A percentile compares a stretch with the other conserved stretches of the same genome.
phyloP scores from a whole-genome alignment of 2,888 invertebrate species.

The Sarcophaga carnaria region DNA sequence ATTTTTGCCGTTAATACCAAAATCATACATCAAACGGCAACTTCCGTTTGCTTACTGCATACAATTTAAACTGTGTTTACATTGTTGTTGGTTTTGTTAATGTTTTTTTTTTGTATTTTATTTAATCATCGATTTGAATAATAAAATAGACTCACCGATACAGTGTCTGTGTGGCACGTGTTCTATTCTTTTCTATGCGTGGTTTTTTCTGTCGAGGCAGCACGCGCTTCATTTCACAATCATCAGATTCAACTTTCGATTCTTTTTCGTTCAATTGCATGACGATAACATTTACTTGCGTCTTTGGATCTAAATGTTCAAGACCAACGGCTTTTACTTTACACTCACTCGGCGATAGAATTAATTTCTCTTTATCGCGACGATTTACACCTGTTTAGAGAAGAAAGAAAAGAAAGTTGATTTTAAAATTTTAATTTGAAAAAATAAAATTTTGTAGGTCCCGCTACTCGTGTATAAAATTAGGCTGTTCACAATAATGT shows the following conservation, averaged over 20 bases:
- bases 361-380: constrained; percentile 43
- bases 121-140: constrained; percentile 35
- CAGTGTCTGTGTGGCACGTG: constrained; percentile 78
- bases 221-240: constrained; percentile 5
- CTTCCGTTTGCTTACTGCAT: not conserved
- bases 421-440: not conserved
- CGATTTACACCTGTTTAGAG: constrained; percentile 66
- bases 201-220: constrained; percentile 10
- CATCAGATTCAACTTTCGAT: constrained; percentile 21
- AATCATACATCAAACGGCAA: constrained; percentile 37
- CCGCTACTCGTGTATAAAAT: too few species aligned
- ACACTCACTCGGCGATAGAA: constrained; percentile 72
- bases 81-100: not conserved
- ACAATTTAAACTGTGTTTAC: not conserved
- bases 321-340: constrained; percentile 68
- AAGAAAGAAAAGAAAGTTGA: not conserved
- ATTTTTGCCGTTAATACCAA: constrained; percentile 6
- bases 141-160: constrained; percentile 75
- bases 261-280: constrained; percentile 72
- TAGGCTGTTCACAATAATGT: too few species aligned
- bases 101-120: not conserved
- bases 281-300: constrained; percentile 73
- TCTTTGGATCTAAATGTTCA: constrained; percentile 65
- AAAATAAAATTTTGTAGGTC: too few species aligned
- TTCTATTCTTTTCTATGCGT: constrained; percentile 61